Conservation (phyloP, 2,888 invertebrate species). For the Sminthurinus aureus region DNA sequence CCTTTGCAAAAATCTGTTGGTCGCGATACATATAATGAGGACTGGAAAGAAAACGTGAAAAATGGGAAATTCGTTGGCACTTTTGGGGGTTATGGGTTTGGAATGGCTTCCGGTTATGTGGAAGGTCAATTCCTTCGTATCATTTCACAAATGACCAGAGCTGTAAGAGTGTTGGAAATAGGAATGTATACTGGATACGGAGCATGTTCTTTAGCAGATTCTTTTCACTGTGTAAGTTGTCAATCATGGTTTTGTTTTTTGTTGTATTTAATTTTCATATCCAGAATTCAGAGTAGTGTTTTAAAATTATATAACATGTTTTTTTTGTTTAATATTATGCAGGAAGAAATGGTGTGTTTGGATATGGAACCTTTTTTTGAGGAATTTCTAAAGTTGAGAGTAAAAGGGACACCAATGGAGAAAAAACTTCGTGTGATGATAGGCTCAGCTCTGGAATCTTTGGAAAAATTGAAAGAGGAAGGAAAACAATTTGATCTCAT, state of each 20-base stretch:
- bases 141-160: constrained; percentile 48
- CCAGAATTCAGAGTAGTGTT: no score
- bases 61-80: background rate
- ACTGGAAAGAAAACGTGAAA: constrained; percentile 31
- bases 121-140: constrained; percentile 53
- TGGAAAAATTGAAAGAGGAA: constrained; percentile 48
- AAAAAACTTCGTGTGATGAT: constrained; percentile 50
- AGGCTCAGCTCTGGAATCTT: constrained; percentile 49
- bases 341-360: constrained; percentile 45
- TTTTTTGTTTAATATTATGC: no score
- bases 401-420: constrained; percentile 45
- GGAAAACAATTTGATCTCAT: constrained; percentile 53
- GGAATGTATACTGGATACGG: constrained; percentile 57
- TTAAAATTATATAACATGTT: no score
- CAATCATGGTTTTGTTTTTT: no score
- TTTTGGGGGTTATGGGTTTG: background rate
- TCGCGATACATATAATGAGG: constrained; percentile 44
- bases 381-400: constrained; percentile 42
- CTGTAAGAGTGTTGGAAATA: constrained; percentile 54
- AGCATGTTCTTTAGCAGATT: constrained; percentile 51
- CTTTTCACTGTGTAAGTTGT: constrained; percentile 36
- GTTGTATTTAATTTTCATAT: no score
- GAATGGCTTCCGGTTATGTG: constrained; percentile 47
- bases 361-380: constrained; percentile 49
- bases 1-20: constrained; percentile 46